Evolutionary conservation across 2,888 invertebrate genomes (phyloP), one percentile per base, ranked within the genome.

Genomic region (Melipona beecheii): DNA sequence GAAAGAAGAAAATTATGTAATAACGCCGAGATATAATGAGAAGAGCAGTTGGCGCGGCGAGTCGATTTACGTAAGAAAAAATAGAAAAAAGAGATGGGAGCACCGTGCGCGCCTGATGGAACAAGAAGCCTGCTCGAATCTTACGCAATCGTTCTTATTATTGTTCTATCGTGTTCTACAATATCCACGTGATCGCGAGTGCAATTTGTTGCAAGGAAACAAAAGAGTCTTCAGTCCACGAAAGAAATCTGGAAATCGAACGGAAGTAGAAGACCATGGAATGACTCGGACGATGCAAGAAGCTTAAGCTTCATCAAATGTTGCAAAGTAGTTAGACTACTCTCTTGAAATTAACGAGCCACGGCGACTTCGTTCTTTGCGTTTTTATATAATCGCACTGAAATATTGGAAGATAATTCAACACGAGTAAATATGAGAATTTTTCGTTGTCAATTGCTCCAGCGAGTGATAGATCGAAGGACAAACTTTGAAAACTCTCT

Each of bases 21-120:
- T 4, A 31, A 4, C 19, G 4, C 19, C 4, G 2, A 24, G 56
- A 36, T 68, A 52, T 52, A 43, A 43, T 31, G 36, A n/a, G 60
- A 60, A n/a, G 60, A 60, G 36, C 60, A 52, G 2, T 52, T 43
- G 43, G 2, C n/a, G 27, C 17, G 17, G 43, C 19, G 19, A 52
- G 21, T 66, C 21, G 78, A 36, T n/a, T 68, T 15, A 36, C 52
- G 27, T 36, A 75, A 49, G 60, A 52, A 68, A 68, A 76, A 62
- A 52, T 75, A 68, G 66, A 52, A 17, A 50, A 52, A n/a, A 66
- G 50, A 36, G 56, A 68, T 52, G 43, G 36, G 52, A 60, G 27
- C 2, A 15, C 17, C 11, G 31, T 11, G 21, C 15, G 5, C n/a
- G 15, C 2, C n/a, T n/a, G n/a, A 15, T 2, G 6, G 11, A 50